phyloP scores from a whole-genome alignment of 2,113 vertebrate species.

The Tetrao urogallus region DNA sequence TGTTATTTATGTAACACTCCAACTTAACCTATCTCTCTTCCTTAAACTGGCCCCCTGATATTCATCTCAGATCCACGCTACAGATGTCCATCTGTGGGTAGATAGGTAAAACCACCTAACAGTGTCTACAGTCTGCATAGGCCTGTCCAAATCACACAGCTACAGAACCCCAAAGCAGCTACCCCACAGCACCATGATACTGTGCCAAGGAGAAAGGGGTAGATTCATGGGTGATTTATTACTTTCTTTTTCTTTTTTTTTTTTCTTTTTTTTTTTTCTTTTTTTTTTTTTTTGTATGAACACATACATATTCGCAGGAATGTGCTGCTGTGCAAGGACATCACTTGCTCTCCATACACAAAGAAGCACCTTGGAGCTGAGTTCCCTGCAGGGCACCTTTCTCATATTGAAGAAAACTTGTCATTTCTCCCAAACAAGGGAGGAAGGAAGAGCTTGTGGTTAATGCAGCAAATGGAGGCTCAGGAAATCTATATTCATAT shows the following conservation, averaged over 20 bases:
- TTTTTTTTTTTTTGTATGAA: not conserved
- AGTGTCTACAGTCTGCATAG: not conserved
- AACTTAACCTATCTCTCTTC: not conserved
- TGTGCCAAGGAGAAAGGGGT: not conserved
- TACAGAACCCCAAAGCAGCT: not conserved
- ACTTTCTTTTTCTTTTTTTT: not conserved
- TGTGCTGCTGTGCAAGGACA: not conserved
- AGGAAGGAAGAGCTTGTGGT: conserved; percentile 64
- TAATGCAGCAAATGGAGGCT: conserved; percentile 59
- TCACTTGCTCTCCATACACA: not conserved
- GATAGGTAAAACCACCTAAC: not conserved
- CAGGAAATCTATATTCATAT: conserved; percentile 69
- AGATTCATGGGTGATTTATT: not conserved
- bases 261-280: not conserved
- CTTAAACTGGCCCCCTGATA: not conserved
- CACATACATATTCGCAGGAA: not conserved
- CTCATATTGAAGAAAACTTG: conserved; percentile 16
- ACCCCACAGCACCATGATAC: not conserved
- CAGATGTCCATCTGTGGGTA: not conserved
- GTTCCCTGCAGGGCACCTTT: not conserved
- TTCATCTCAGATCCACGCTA: not conserved
- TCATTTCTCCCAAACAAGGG: conserved; percentile 44
- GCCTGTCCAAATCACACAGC: not conserved
- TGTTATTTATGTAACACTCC: not conserved
- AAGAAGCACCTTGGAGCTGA: not conserved